Conservation (phyloP, 2,113 vertebrate species). For the Bambusicola thoracicus region DNA sequence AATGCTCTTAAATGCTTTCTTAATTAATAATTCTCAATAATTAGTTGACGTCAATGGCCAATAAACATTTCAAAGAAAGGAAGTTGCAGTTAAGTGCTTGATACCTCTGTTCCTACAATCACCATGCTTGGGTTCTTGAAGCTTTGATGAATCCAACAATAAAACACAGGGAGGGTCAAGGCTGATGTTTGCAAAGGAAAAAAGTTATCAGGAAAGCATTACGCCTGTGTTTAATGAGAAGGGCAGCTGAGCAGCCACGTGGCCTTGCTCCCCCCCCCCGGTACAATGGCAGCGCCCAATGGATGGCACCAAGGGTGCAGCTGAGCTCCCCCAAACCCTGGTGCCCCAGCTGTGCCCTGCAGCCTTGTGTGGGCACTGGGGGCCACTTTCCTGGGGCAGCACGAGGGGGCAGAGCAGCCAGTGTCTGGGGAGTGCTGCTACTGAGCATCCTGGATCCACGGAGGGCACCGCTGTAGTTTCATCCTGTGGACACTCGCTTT, state of each 20-base stretch:
- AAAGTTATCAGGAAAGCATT: slow-evolving; percentile 45
- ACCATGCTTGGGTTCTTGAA: not conserved
- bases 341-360: not conserved
- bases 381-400: not conserved
- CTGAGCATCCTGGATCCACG: not conserved
- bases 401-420: not conserved
- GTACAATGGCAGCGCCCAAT: not conserved
- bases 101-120: slow-evolving; percentile 16
- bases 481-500: rapidly evolving
- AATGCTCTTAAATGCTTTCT: slow-evolving; percentile 39
- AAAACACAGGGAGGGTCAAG: not conserved
- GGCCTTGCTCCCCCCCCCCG: not conserved
- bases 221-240: not conserved
- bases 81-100: slow-evolving; percentile 11
- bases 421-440: not conserved
- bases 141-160: slow-evolving; percentile 47
- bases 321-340: not conserved
- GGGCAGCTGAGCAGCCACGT: not conserved
- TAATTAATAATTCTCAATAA: slow-evolving; percentile 69
- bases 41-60: slow-evolving; percentile 67
- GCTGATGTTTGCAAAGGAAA: slow-evolving; percentile 50
- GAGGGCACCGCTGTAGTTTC: not conserved
- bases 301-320: not conserved
- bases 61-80: slow-evolving; percentile 60
- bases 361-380: not conserved